A percentile compares a stretch with the other conserved stretches of the same genome.
Evolutionary conservation across 2,113 vertebrate genomes (phyloP).

Genomic region (Microcebus jonahi): DNA sequence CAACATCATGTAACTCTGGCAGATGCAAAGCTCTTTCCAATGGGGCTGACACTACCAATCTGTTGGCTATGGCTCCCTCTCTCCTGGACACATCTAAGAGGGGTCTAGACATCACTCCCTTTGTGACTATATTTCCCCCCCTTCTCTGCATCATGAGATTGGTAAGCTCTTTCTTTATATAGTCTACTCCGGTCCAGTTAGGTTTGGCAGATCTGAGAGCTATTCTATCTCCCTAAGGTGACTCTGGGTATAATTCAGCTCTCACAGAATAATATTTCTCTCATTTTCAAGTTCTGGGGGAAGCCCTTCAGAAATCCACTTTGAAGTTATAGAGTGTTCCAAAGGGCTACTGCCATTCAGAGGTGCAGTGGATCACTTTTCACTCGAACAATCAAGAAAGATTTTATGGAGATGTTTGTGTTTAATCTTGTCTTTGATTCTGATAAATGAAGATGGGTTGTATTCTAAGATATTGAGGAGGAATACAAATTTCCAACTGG

Average conservation of each 20-base stretch:
- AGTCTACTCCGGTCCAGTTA: not conserved
- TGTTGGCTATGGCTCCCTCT: not conserved
- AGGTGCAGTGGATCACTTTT: not conserved
- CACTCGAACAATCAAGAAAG: not conserved
- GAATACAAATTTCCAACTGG: not conserved
- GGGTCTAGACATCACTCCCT: not conserved
- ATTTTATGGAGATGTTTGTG: not conserved
- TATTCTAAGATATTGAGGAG: not conserved
- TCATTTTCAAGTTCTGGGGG: constrained; percentile 32
- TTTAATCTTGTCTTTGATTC: constrained; percentile 26
- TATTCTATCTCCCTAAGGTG: not conserved
- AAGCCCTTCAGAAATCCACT: not conserved
- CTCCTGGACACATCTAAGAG: not conserved
- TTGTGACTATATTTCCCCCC: not conserved
- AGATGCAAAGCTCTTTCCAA: not conserved
- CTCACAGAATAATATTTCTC: not conserved
- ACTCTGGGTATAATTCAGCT: not conserved
- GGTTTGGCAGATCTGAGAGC: not conserved
- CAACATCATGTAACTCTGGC: not conserved
- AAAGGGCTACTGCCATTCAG: not conserved
- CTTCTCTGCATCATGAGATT: not conserved
- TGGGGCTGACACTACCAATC: not conserved
- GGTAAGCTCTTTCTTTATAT: not conserved
- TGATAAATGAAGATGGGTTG: not conserved
- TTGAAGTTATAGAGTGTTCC: not conserved